Base-by-base conservation (phyloP, 2,113 vertebrate genomes). In the Ceyx margarethae region DNA sequence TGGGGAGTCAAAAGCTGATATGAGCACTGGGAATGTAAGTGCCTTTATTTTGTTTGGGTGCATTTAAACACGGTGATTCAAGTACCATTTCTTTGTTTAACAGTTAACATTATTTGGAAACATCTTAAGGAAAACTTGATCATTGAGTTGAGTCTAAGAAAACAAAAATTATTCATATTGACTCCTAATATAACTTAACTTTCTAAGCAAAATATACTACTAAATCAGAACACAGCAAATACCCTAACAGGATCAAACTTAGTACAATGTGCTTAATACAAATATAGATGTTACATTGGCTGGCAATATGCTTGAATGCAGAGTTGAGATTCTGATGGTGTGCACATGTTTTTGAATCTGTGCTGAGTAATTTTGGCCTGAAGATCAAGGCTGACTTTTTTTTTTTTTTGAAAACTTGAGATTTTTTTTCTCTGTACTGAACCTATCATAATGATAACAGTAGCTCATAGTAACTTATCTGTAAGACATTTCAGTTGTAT, bases 1-100 rank as follows among this genome's bases (percentile, higher is more conserved):
- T 94, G 97, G 97, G 58, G 97, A 97, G 83, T 94, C 95, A 96
- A 97, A 94, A 96, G 79, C 94, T 91, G 97, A 97, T 84, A 62
- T 93, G 92, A 94, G 90, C 91, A 65, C 69, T 90, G 90, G 79
- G 88, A 93, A 96, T 88, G 97, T 98, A 97, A 98, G 97, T 97
- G 95, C 93, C 60, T 90, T 90, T 82, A 76, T 83, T 96, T 94
- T 96, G 81, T 97, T 96, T 75, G 82, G 84, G 86, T 95, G 72
- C 61, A 20, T 86, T 92, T 93, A 87, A 92, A 73, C 66, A 91
- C 40, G 19, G 35, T 93, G 72, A 84, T 88, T 90, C 51, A 85
- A 94, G 69, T 72, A 35, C 22, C 46, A 8, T 85, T 81, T 84
- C 61, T 83, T 45, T 86, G 26, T 90, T 64, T 71, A 85, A 78